These are phyloP conservation scores for Hirudo medicinalis DNA, from an alignment of 1,140 invertebrate species.

Conservation along the genomic window DNA sequence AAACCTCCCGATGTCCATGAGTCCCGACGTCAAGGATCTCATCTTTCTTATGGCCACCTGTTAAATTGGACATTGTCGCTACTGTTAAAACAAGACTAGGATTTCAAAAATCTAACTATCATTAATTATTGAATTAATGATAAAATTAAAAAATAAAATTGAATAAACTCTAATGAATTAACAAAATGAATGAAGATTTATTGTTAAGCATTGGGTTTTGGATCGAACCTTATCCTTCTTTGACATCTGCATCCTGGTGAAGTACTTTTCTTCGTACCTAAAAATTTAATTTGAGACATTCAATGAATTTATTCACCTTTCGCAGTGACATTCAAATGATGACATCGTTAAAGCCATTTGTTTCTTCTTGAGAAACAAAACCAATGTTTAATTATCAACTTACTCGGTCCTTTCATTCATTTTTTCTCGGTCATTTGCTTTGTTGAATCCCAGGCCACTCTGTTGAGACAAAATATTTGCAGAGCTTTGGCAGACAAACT, in stretches of 20 bases:
- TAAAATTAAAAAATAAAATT: neutral
- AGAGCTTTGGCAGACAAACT: no score
- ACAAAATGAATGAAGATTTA: neutral
- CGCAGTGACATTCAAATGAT: no score
- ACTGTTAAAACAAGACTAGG: neutral
- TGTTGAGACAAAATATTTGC: conserved; percentile 25
- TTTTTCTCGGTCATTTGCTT: neutral
- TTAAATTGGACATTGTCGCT: neutral
- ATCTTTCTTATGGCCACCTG: neutral
- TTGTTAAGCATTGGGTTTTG: neutral
- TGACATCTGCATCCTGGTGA: conserved; percentile 69
- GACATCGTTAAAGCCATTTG: no score
- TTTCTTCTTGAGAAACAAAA: no score
- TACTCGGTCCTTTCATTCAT: neutral
- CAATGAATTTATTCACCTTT: no score
- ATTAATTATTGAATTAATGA: neutral
- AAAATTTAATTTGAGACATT: conserved; percentile 20
- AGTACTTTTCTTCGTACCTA: conserved; percentile 77
- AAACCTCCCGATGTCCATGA: no score
- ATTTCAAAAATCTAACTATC: neutral
- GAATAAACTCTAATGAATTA: neutral
- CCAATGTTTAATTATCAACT: neutral
- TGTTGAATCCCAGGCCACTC: neutral
- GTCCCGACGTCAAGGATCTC: neutral
- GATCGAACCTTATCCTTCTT: conserved; percentile 61